Evolutionary conservation across 2,113 vertebrate species (phyloP), one percentile per base, ranked within the genome.

Genomic region (Scopus umbretta): DNA sequence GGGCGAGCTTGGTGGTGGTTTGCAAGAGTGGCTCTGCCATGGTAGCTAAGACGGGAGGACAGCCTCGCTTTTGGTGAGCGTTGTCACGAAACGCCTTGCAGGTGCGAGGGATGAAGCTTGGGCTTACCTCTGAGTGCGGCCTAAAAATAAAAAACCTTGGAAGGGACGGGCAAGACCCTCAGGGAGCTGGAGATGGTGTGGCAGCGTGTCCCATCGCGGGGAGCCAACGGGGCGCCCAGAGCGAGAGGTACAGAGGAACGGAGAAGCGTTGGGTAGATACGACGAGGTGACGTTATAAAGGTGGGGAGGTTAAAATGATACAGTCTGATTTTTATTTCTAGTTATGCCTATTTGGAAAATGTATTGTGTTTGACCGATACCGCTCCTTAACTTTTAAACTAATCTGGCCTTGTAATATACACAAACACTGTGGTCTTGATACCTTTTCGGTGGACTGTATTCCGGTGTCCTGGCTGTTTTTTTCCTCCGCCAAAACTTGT

Each of bases 211-310:
- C 70, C n/a, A 5, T 55, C 1, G 7, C 1, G 5, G 14, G 11
- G 6, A 93, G 40, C 34, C 72, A 32, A 0, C 19, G 25, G 45
- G 65, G 12, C 2, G 0, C 30, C 3, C 0, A 6, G 79, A 72
- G 43, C 62, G 16, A 27, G 80, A 88, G 49, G 22, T 11, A 0
- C 9, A 19, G 56, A 43, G 47, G 45, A 16, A 19, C 0, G 1
- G 76, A 52, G 59, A 23, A 29, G 52, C 2, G 0, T 53, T 11
- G 17, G 50, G 34, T 70, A 30, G 74, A 16, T 10, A 1, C 7
- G n/a, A 58, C 11, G 30, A 27, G 15, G 7, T 59, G 45, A 10
- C 2, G 3, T 34, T 84, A 19, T 1, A 3, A 6, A 72, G 40
- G 40, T n/a, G 25, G 21, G 27, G 29, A 61, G 22, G 72, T 72